Evolutionary conservation across 2,888 invertebrate genomes (phyloP).

Genomic region (Plagodis pulveraria): DNA sequence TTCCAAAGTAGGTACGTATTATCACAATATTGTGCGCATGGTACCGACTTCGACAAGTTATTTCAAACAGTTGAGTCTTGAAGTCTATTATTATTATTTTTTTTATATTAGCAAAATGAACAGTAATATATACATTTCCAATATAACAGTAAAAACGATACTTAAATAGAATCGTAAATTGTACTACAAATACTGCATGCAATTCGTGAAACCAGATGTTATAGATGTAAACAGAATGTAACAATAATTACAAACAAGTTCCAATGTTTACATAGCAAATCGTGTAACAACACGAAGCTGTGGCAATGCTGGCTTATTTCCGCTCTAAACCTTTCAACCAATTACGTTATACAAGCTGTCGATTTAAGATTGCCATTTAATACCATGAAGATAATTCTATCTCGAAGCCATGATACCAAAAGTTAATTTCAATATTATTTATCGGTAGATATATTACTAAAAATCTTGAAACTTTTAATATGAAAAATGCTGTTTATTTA

Average conservation of each 20-base stretch:
- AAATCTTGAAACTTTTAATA: not conserved
- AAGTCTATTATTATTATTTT: too few relatives aligned
- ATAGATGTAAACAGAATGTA: slow-evolving; percentile 28
- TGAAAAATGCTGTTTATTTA: slow-evolving; percentile 48
- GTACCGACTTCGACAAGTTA: too few relatives aligned
- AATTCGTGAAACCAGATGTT: slow-evolving; percentile 31
- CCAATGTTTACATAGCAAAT: slow-evolving; percentile 34
- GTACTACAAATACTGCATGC: slow-evolving; percentile 9
- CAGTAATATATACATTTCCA: too few relatives aligned
- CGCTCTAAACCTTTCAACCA: slow-evolving; percentile 20
- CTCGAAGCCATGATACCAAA: slow-evolving; percentile 2
- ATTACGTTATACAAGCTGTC: slow-evolving; percentile 10
- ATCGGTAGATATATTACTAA: not conserved
- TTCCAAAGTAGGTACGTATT: too few relatives aligned
- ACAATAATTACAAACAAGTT: slow-evolving; percentile 25
- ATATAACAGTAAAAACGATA: too few relatives aligned
- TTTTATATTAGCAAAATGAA: too few relatives aligned
- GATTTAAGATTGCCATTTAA: too few relatives aligned
- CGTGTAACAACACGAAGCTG: slow-evolving; percentile 12
- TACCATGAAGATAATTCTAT: not conserved
- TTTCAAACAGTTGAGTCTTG: too few relatives aligned
- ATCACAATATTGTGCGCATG: too few relatives aligned
- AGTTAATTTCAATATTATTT: slow-evolving; percentile 1
- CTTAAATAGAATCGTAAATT: too few relatives aligned
- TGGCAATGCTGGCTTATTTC: slow-evolving; percentile 25